Evolutionary conservation across 2,888 invertebrate genomes (phyloP).

Genomic region (Autographa pulchrina): DNA sequence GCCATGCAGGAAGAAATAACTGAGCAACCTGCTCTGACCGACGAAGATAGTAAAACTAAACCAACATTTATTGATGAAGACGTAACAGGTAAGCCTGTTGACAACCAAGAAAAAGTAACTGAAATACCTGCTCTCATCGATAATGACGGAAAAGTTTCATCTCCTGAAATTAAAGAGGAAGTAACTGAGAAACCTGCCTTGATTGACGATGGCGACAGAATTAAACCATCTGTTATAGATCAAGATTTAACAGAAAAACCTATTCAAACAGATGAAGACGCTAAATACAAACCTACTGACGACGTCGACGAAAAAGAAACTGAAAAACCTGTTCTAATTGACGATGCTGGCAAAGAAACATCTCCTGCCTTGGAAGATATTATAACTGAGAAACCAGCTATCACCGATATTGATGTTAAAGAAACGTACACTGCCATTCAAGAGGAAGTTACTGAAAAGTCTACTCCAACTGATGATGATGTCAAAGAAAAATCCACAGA

Average conservation of each 20-base stretch:
- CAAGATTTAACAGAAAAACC: constrained; percentile 14
- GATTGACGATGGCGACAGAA: background rate
- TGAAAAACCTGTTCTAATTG: background rate
- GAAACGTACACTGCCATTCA: constrained; percentile 19
- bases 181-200: background rate
- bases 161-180: background rate
- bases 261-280: background rate
- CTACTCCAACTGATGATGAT: background rate
- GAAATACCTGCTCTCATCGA: constrained; percentile 11
- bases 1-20: constrained; percentile 8
- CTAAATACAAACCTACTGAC: background rate
- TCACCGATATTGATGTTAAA: constrained; percentile 23
- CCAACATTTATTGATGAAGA: background rate
- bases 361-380: constrained; percentile 5
- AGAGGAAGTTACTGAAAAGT: constrained; percentile 24
- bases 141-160: constrained; percentile 8
- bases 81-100: background rate
- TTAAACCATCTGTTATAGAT: background rate
- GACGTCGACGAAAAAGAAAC: background rate
- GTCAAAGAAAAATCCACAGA: background rate
- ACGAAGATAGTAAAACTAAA: background rate
- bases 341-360: background rate
- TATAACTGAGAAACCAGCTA: constrained; percentile 18
- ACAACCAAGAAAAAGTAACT: background rate
- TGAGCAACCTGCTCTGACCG: constrained; percentile 10